Conservation (phyloP, 2,113 vertebrate genomes). For the Hystrix cristata region DNA sequence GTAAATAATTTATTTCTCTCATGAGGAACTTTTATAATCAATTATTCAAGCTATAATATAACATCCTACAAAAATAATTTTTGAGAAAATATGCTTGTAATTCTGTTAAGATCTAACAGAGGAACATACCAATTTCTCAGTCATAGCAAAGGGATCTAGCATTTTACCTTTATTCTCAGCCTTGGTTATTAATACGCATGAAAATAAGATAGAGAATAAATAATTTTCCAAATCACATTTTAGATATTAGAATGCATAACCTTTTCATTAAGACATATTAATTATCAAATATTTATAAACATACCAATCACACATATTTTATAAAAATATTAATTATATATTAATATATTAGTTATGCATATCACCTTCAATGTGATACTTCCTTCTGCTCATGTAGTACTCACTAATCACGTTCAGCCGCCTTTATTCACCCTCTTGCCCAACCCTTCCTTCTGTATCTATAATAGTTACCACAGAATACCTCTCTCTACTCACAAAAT, state of each 20-base stretch:
- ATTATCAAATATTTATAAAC: background rate
- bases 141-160: background rate
- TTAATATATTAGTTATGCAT: background rate
- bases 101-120: slow-evolving; percentile 36
- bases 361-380: background rate
- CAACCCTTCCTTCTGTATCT: background rate
- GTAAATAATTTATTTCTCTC: slow-evolving; percentile 8
- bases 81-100: background rate
- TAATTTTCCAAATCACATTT: background rate
- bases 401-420: background rate
- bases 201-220: slow-evolving; percentile 51
- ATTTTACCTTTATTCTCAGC: background rate
- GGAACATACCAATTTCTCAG: background rate
- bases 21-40: background rate
- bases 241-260: background rate
- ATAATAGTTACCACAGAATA: background rate
- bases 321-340: background rate
- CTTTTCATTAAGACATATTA: background rate
- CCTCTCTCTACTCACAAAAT: background rate
- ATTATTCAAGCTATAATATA: background rate
- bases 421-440: background rate
- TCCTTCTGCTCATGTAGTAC: too few relatives aligned
- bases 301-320: background rate
- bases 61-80: slow-evolving; percentile 17
- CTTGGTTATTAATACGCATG: background rate